Evolutionary conservation across 1,140 invertebrate species (phyloP), one percentile per base, ranked within the genome.

Genomic region (Heliconius hewitsoni): DNA sequence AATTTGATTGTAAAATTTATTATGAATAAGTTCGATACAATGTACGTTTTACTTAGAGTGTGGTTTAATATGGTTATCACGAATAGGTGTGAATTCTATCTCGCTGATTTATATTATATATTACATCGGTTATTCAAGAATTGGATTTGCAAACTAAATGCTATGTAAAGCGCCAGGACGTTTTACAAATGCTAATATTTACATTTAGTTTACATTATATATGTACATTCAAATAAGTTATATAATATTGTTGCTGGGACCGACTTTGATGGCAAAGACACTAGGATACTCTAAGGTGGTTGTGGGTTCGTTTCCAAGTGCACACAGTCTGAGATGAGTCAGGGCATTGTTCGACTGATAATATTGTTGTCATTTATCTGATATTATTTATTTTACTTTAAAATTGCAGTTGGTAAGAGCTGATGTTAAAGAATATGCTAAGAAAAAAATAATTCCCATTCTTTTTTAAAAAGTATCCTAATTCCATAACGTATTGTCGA

Each of bases 21-120:
- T 60, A 19, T 16, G 71, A 37, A 52, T 74, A 79, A 60, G 37
- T 60, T n/a, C 34, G 39, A 73, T 74, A 71, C 37, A 71, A 74
- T 70, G 37, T 79, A 52, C 42, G 42, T 66, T 66, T 16, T 27
- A 46, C 37, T 76, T 76, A 76, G 57, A 55, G 30, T 57, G 74
- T 46, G 42, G 42, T 46, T 46, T 16, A 46, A 46, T 79, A 79
- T 66, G 46, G 77, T 79, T 74, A 79, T 74, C 72, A 74, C 77
- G 77, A 42, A 57, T 71, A 3, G 42, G 23, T 50, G 55, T 23
- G 55, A 27, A 75, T 66, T 60, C 19, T n/a, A 55, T n/a, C 4
- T 46, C 42, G 13, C 13, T 46, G 0, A 16, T 46, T 46, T 46
- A 46, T 46, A 46, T 46, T 46, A 46, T 6, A 19, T 73, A 52